phyloP scores from a whole-genome alignment of 2,888 invertebrate species.

The Campoletis raptor region DNA sequence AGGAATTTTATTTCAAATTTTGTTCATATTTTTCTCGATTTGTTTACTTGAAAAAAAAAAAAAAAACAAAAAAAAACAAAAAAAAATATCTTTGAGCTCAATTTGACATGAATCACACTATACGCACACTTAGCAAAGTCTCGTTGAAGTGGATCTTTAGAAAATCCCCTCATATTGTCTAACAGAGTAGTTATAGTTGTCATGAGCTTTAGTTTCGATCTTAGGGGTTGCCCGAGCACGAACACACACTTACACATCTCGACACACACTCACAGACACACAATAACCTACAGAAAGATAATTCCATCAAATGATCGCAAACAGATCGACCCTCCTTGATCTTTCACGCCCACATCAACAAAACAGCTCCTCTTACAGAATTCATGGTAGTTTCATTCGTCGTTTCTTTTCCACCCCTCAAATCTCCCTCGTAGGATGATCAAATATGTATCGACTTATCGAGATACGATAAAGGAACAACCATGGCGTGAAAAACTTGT shows the following conservation, averaged over 20 bases:
- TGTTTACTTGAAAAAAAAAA: too few relatives aligned
- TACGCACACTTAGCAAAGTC: background rate
- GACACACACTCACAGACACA: background rate
- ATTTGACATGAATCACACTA: background rate
- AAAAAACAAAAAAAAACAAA: too few relatives aligned
- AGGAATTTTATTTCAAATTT: too few relatives aligned
- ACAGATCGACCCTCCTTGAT: conserved; percentile 53
- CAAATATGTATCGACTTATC: conserved; percentile 77
- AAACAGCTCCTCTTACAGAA: conserved; percentile 31
- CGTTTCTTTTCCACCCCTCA: conserved; percentile 26
- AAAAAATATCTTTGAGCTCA: too few relatives aligned
- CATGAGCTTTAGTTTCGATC: conserved; percentile 19
- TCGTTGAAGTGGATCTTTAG: conserved; percentile 5
- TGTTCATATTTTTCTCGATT: too few relatives aligned
- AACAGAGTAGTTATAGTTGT: conserved; percentile 29
- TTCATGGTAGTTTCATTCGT: conserved; percentile 47
- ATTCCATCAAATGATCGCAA: conserved; percentile 44
- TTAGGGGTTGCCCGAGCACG: background rate
- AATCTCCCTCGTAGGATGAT: conserved; percentile 69
- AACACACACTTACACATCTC: background rate
- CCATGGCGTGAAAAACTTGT: conserved; percentile 18
- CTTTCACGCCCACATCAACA: conserved; percentile 52
- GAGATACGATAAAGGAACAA: conserved; percentile 58
- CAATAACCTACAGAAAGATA: conserved; percentile 8
- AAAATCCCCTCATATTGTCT: conserved; percentile 34